Evolutionary conservation across 2,888 invertebrate genomes (phyloP).

Genomic region (Drosophila kambysellisi): DNA sequence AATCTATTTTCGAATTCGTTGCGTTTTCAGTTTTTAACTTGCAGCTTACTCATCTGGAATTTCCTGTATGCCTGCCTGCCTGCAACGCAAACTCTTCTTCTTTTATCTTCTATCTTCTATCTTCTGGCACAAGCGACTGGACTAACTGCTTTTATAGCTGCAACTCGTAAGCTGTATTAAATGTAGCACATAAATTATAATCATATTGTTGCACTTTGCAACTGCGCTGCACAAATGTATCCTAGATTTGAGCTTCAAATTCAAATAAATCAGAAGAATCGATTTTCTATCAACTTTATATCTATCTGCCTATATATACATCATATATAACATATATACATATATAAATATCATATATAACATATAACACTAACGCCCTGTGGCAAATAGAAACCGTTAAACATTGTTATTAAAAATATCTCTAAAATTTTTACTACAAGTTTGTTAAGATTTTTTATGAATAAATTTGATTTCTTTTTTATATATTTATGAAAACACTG

Average conservation of each 20-base stretch:
- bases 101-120: too few relatives aligned
- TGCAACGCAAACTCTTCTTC: slow-evolving; percentile 8
- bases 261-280: background rate
- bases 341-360: too few relatives aligned
- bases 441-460: background rate
- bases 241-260: background rate
- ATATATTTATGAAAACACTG: background rate
- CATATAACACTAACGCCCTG: too few relatives aligned
- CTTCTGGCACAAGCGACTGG: background rate
- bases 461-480: background rate
- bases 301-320: background rate
- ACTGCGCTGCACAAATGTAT: background rate
- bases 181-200: background rate
- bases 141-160: background rate
- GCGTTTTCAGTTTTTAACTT: slow-evolving; percentile 27
- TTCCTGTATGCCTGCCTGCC: slow-evolving; percentile 47
- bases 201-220: background rate
- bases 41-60: slow-evolving; percentile 63
- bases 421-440: background rate
- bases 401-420: background rate
- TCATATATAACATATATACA: too few relatives aligned
- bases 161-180: background rate
- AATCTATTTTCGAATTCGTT: slow-evolving; percentile 58
- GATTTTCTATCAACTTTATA: background rate
- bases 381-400: background rate